These are phyloP conservation scores for Phyllostomus hastatus DNA, from an alignment of 2,113 vertebrate genomes.

Conservation along the genomic window DNA sequence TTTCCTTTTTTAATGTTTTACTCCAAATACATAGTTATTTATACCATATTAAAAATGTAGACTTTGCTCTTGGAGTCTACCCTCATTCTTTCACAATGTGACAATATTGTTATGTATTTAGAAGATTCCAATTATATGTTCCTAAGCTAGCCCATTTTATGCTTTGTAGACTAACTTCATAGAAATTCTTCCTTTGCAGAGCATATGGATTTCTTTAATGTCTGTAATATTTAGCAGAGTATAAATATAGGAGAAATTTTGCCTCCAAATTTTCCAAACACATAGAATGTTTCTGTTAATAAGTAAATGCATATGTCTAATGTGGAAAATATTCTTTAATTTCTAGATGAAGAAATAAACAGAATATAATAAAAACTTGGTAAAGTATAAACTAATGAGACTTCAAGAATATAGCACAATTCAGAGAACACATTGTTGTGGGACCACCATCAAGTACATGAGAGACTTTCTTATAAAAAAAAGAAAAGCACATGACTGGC, in stretches of 20 bases:
- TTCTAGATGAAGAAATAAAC: neutral
- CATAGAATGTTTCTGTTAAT: conserved; percentile 6
- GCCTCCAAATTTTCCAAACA: neutral
- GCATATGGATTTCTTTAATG: neutral
- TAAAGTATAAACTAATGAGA: neutral
- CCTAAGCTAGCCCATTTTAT: neutral
- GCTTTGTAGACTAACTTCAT: neutral
- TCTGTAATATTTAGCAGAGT: neutral
- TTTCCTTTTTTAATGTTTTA: too few species aligned
- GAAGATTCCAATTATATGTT: neutral
- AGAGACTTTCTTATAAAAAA: neutral
- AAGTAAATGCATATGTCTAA: neutral
- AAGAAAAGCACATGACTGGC: neutral
- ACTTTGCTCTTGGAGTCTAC: neutral
- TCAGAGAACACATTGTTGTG: neutral
- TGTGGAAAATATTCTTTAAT: neutral
- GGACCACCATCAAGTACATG: neutral
- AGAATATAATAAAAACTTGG: neutral
- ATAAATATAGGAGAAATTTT: neutral
- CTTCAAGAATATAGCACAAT: neutral
- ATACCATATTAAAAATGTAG: neutral
- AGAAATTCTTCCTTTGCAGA: neutral
- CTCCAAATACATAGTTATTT: neutral
- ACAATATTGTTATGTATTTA: neutral
- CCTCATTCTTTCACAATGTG: neutral